These are phyloP conservation scores for Bostrychus sinensis DNA, from an alignment of 2,113 vertebrate species.

Conservation along the genomic window DNA sequence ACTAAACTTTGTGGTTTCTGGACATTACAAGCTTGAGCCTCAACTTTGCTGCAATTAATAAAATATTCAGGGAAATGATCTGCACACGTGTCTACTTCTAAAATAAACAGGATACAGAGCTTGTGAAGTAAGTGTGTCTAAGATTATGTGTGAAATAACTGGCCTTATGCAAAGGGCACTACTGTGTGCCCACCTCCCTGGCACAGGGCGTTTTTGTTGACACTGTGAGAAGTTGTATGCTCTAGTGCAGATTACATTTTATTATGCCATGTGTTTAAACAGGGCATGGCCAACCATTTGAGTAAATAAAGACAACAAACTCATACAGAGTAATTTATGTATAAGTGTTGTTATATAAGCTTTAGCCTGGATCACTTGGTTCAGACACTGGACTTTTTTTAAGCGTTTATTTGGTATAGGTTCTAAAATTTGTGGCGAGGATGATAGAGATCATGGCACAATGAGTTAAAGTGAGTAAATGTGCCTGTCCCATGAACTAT, in stretches of 20 bases:
- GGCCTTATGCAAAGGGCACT: slow-evolving; percentile 21
- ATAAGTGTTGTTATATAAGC: not conserved
- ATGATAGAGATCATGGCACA: too few species aligned
- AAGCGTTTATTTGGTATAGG: not conserved
- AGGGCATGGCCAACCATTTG: slow-evolving; percentile 45
- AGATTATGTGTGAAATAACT: slow-evolving; percentile 10
- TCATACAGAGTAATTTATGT: not conserved
- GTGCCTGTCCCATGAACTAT: too few species aligned
- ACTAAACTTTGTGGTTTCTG: slow-evolving; percentile 19
- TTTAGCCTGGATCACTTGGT: not conserved
- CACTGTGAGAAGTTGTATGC: slow-evolving; percentile 19
- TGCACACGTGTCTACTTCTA: slow-evolving; percentile 8
- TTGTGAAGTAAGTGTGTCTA: slow-evolving; percentile 22
- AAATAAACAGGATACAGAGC: slow-evolving; percentile 45
- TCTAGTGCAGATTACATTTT: not conserved
- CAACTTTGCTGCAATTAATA: slow-evolving; percentile 18
- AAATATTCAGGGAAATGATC: slow-evolving; percentile 22
- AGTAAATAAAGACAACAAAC: slow-evolving; percentile 23
- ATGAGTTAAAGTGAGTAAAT: too few species aligned
- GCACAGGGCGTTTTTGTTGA: slow-evolving; percentile 51
- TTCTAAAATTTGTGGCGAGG: too few species aligned
- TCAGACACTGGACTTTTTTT: not conserved
- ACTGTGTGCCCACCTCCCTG: slow-evolving; percentile 8
- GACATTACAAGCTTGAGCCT: slow-evolving; percentile 12
- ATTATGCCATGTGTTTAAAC: slow-evolving; percentile 47